phyloP scores from a whole-genome alignment of 2,797 vertebrate species.

The Sternotherus odoratus region DNA sequence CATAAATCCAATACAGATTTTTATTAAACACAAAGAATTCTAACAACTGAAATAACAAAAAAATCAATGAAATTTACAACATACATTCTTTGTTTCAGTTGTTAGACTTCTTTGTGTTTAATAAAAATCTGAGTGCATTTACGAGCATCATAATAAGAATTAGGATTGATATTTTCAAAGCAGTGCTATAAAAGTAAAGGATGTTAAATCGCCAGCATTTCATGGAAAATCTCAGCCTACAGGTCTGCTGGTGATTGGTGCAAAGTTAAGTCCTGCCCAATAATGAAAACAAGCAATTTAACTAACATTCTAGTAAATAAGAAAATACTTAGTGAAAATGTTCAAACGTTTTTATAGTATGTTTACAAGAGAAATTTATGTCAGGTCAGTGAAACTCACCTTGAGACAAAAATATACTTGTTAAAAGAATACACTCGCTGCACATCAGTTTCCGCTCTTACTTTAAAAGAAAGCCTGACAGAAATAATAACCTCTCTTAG shows the following conservation, averaged over 20 bases:
- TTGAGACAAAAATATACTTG: accelerated
- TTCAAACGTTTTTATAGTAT: not conserved
- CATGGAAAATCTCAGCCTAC: not conserved
- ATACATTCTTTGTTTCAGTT: not conserved
- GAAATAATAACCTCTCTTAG: not conserved
- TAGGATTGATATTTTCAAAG: not conserved
- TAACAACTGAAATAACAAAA: not conserved
- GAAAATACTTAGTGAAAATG: not conserved
- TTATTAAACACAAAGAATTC: not conserved
- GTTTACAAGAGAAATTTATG: not conserved
- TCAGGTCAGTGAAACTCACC: not conserved
- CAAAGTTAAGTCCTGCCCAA: not conserved
- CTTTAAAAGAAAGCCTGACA: not conserved
- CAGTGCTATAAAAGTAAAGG: not conserved
- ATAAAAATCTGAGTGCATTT: not conserved
- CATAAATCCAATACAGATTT: not conserved
- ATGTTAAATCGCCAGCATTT: not conserved
- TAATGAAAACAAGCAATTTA: not conserved
- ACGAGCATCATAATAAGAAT: not conserved
- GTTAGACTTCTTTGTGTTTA: not conserved
- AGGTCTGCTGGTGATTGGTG: not conserved
- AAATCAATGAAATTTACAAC: not conserved
- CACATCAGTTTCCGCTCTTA: not conserved
- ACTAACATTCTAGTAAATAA: not conserved
- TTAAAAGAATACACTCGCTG: not conserved